phyloP scores from a whole-genome alignment of 37 sponge, comb jelly and placozoan species.

The Halichondria panicea region DNA sequence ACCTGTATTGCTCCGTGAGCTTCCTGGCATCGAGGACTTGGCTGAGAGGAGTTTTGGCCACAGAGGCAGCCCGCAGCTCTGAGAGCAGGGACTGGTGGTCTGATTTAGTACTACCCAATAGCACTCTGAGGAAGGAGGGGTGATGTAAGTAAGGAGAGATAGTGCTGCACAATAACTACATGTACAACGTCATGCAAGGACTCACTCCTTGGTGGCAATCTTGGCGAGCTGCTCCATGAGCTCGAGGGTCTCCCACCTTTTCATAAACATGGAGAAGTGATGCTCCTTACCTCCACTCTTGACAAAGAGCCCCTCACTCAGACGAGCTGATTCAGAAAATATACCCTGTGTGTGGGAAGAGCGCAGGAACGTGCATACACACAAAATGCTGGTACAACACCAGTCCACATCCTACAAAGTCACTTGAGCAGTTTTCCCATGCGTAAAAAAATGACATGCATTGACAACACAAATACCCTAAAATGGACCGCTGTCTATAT shows the following conservation, averaged over 20 bases:
- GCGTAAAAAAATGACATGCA: no score
- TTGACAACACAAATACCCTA: no score
- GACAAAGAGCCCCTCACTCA: constrained; percentile 22
- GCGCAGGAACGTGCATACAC: no score
- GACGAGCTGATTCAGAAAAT: neutral
- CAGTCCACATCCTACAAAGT: no score
- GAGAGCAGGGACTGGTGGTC: constrained; percentile 29
- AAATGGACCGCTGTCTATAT: no score
- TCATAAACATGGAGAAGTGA: constrained; percentile 57
- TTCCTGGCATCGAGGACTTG: constrained; percentile 50
- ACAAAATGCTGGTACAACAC: no score
- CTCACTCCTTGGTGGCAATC: constrained; percentile 62
- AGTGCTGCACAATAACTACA: neutral
- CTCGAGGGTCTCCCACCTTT: constrained; percentile 60
- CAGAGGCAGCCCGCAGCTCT: constrained; percentile 30
- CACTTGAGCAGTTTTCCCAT: no score
- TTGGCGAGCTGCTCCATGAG: constrained; percentile 79
- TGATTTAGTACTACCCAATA: constrained; percentile 10
- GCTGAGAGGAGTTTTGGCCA: constrained; percentile 35
- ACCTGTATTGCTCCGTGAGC: constrained; percentile 44
- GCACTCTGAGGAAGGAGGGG: constrained; percentile 3
- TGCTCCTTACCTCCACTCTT: constrained; percentile 9
- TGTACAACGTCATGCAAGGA: neutral
- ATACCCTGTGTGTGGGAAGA: constrained; percentile 11
- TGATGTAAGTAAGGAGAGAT: neutral